Evolutionary conservation across 2,888 invertebrate species (phyloP), one percentile per base, ranked within the genome.

Genomic region (Fragum fragum): DNA sequence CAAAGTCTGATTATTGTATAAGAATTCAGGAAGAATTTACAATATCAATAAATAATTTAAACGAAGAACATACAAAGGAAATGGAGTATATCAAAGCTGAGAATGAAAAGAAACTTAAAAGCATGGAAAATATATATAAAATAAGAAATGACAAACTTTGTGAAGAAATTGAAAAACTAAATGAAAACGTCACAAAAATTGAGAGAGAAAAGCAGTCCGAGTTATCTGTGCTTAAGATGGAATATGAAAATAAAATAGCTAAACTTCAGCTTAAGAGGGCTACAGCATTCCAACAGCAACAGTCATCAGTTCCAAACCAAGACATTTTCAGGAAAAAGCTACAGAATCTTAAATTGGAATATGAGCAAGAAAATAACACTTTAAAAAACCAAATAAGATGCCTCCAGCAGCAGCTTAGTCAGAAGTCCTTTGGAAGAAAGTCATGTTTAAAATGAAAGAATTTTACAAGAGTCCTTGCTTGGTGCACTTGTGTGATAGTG

Each of bases 281-380:
- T 23, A 47, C 69, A 26, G 68, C 80, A 28, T 32, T 81, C 32
- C 47, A 72, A 53, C 81, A 81, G 32, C 79, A 81, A 42, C 83
- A 74, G 28, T 16, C 71, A 11, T 80, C 77, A 18, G 78, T 85
- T 16, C 76, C 81, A 16, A 85, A 87, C 68, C 87, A 88, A 61
- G 89, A 89, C 61, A 87, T 89, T 26, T 86, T 82, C 66, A 70
- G 89, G 74, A 80, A 85, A 75, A 89, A 88, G 69, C 76, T 89
- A 59, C 87, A 85, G 42, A 84, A 88, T 72, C 70, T 88, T 59
- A 88, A 87, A 69, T 78, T 63, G 28, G 87, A 88, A 74, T 82
- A 89, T 79, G 89, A 88, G 18, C 66, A 42, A 23, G 86, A 87
- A 53, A 79, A 77, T 16, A 78, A 59, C 26, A n/a, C 36, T 18